Evolutionary conservation across 2,888 invertebrate species (phyloP).

Genomic region (Scaeva pyrastri): DNA sequence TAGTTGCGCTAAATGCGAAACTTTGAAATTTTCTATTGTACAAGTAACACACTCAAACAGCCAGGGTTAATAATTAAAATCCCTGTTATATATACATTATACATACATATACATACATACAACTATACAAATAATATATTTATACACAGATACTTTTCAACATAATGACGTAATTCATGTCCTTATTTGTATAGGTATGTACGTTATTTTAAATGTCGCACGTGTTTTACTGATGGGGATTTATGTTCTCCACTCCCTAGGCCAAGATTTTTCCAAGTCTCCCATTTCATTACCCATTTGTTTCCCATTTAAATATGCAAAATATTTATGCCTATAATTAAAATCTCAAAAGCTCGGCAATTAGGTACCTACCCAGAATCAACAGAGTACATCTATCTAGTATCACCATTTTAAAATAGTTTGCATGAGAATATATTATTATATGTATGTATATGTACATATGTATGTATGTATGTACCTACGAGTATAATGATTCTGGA

Average conservation of each 20-base stretch:
- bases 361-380: slow-evolving; percentile 57
- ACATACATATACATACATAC: too few species aligned
- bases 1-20: too few species aligned
- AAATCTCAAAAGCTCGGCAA: slow-evolving; percentile 61
- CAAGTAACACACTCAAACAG: too few species aligned
- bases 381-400: slow-evolving; percentile 1
- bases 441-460: too few species aligned
- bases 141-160: not conserved
- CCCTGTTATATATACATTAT: too few species aligned
- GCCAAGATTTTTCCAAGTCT: not conserved
- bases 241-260: not conserved
- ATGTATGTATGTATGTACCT: too few species aligned
- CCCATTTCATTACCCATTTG: not conserved
- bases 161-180: slow-evolving; percentile 32
- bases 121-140: too few species aligned
- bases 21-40: too few species aligned
- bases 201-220: slow-evolving; percentile 6
- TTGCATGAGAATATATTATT: too few species aligned
- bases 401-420: slow-evolving; percentile 49
- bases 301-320: slow-evolving; percentile 9
- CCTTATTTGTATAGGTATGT: not conserved
- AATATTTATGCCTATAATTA: slow-evolving; percentile 47
- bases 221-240: not conserved
- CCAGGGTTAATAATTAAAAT: too few species aligned
- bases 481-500: too few species aligned